These are phyloP conservation scores for Ochropleura leucogaster DNA, from an alignment of 2,888 invertebrate genomes.

Conservation along the genomic window DNA sequence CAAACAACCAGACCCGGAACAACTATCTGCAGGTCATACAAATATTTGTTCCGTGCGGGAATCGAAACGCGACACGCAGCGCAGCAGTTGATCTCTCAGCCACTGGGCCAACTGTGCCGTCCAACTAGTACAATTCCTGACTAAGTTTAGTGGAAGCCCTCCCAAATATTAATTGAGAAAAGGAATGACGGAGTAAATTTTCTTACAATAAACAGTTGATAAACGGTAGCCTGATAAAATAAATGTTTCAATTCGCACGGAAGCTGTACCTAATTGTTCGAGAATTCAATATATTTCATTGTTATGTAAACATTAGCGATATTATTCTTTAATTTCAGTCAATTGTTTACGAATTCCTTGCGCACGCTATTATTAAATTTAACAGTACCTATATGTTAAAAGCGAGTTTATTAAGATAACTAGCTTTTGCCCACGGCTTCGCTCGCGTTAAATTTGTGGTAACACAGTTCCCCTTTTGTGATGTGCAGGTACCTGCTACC, in stretches of 20 bases:
- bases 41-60: too few relatives aligned
- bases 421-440: too few relatives aligned
- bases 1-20: too few relatives aligned
- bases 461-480: too few relatives aligned
- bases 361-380: slow-evolving; percentile 12
- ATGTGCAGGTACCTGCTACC: too few relatives aligned
- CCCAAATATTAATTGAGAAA: background rate
- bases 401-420: background rate
- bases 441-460: too few relatives aligned
- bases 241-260: background rate
- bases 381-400: background rate
- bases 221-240: background rate
- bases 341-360: slow-evolving; percentile 60
- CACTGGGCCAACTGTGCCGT: too few relatives aligned
- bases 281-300: slow-evolving; percentile 39
- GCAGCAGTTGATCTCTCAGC: too few relatives aligned
- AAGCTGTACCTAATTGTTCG: slow-evolving; percentile 11
- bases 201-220: background rate
- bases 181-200: background rate
- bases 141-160: background rate
- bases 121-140: too few relatives aligned
- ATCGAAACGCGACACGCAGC: too few relatives aligned
- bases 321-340: slow-evolving; percentile 34
- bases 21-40: too few relatives aligned
- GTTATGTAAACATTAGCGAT: slow-evolving; percentile 61